Percentiles rank a stretch among this genome's conserved stretches.
These are phyloP conservation scores for Chouioia cunea DNA, from an alignment of 2,888 invertebrate genomes.

Conservation along the genomic window DNA sequence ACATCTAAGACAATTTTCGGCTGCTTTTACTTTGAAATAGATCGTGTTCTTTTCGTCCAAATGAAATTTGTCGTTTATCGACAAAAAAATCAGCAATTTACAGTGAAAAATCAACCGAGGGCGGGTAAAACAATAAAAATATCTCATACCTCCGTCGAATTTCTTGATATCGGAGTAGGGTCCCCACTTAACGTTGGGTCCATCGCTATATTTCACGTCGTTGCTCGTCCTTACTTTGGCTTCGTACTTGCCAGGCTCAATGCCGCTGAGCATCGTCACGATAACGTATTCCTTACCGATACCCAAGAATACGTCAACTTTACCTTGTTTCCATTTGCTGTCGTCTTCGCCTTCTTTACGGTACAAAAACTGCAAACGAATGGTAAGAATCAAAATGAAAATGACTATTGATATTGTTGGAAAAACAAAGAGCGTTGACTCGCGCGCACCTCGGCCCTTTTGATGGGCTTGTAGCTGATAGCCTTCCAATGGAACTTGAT, in stretches of 20 bases:
- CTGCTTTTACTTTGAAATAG: too few relatives aligned
- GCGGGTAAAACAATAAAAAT: neutral
- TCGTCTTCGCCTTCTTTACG: conserved; percentile 46
- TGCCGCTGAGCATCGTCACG: conserved; percentile 47
- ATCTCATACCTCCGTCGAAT: conserved; percentile 50
- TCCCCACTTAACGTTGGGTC: conserved; percentile 47
- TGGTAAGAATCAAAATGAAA: neutral
- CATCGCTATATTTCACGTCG: conserved; percentile 40
- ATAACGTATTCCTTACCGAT: conserved; percentile 49
- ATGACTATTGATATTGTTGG: neutral
- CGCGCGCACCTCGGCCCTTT: conserved; percentile 51
- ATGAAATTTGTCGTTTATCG: too few relatives aligned
- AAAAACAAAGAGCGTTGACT: neutral
- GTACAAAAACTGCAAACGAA: conserved; percentile 24
- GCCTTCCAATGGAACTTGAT: conserved; percentile 52
- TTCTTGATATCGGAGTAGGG: conserved; percentile 47
- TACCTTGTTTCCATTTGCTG: conserved; percentile 42
- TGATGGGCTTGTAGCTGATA: conserved; percentile 53
- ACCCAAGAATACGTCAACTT: conserved; percentile 46
- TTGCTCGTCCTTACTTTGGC: conserved; percentile 51
- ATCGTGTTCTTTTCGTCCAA: too few relatives aligned
- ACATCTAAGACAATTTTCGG: neutral
- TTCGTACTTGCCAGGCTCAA: conserved; percentile 52
- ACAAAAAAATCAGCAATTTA: too few relatives aligned
- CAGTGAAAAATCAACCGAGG: neutral